Evolutionary conservation across 1,140 invertebrate species (phyloP), one percentile per base, ranked within the genome.

Genomic region (Camponotus pennsylvanicus): DNA sequence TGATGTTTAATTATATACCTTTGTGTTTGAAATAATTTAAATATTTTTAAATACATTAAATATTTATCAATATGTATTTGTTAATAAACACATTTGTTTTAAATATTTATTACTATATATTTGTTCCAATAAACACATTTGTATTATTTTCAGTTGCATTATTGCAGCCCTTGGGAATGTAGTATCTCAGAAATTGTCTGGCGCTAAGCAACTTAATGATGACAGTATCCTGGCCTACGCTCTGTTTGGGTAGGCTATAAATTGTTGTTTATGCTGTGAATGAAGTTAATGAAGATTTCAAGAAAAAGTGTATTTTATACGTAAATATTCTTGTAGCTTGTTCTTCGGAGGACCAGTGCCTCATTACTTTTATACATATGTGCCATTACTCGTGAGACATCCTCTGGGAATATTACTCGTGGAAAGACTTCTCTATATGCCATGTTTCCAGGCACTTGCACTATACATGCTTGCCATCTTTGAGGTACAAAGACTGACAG

Each of bases 331-430:
- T 95, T 94, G 49, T 92, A 97, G 97, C 40, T 94, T 97, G 32
- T 89, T 97, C 15, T 97, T 97, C 93, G 97, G 97, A 42, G 97
- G 97, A 6, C 95, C 96, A 27, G 94, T 97, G 2, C 97, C 97
- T 6, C 97, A 97, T 93, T 97, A 96, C 89, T 97, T 97, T 92
- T 97, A 97, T 91, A 94, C 95, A 84, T 95, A 93, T 59, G 87
- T 95, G 88, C 88, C 91, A 73, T 79, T 93, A 34, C 95, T 97
- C 84, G 93, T 96, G 3, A 95, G 95, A 91, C 95, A 96, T 87
- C 94, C 95, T 32, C 88, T 95, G 11, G n/a, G 93, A 93, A 82
- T 96, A 95, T 92, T 97, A 42, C 77, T 97, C 15, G 95, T 97
- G 84, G 97, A 98, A 92, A 95, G 97, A 89, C 91, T 97, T 2